phyloP scores from a whole-genome alignment of 2,113 vertebrate genomes.

The Ahaetulla prasina region DNA sequence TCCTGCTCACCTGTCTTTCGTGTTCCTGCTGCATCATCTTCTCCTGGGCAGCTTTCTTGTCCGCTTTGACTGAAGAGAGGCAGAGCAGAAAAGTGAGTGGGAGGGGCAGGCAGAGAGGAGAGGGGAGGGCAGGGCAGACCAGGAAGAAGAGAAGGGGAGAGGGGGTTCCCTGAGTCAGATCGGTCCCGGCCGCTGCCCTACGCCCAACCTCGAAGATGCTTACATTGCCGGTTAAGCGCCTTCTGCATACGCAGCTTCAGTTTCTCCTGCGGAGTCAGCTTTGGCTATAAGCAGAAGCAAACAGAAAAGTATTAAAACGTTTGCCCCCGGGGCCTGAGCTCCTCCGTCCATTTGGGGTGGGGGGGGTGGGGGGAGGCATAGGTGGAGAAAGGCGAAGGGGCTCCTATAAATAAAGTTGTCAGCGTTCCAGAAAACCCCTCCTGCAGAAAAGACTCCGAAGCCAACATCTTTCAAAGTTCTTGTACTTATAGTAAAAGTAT shows the following conservation, averaged over 20 bases:
- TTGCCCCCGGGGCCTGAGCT: not conserved
- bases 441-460: no score
- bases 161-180: no score
- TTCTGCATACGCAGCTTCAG: slow-evolving; percentile 91
- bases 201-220: slow-evolving; percentile 30
- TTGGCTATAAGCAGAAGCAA: slow-evolving; percentile 73
- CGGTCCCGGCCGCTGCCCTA: not conserved
- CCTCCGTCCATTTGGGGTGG: slow-evolving; percentile 16
- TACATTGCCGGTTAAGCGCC: slow-evolving; percentile 90
- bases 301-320: not conserved
- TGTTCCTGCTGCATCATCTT: slow-evolving; percentile 90
- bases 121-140: fast-evolving
- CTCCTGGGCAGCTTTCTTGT: slow-evolving; percentile 89
- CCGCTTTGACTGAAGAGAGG: slow-evolving; percentile 77
- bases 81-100: not conserved
- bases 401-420: not conserved
- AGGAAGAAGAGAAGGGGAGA: fast-evolving
- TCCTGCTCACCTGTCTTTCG: slow-evolving; percentile 78
- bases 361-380: not conserved
- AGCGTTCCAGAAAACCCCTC: no score
- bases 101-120: no score
- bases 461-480: no score
- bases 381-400: not conserved
- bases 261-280: slow-evolving; percentile 89
- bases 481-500: no score